These are phyloP conservation scores for Cremastobaeus sp. DNA, from an alignment of 2,888 invertebrate genomes.

Conservation along the genomic window DNA sequence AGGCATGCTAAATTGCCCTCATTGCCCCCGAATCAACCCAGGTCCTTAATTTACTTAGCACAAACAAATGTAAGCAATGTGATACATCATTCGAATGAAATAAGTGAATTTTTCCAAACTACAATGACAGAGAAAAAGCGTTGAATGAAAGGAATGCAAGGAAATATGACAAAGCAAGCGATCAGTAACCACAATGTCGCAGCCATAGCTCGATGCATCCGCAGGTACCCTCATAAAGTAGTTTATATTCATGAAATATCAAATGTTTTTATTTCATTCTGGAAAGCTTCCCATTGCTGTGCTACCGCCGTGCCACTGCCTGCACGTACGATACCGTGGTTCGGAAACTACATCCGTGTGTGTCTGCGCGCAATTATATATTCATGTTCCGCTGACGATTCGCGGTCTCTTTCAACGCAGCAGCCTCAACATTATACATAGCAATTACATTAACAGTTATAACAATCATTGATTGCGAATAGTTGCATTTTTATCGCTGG, in stretches of 20 bases:
- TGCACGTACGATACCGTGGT: slow-evolving; percentile 68
- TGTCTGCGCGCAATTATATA: slow-evolving; percentile 12
- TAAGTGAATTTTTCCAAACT: no score
- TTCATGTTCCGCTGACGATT: slow-evolving; percentile 1
- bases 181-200: slow-evolving; percentile 73
- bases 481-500: no score
- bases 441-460: no score
- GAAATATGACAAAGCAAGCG: slow-evolving; percentile 63
- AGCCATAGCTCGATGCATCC: slow-evolving; percentile 75
- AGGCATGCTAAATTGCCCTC: no score
- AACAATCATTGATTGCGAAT: no score
- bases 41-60: no score
- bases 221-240: slow-evolving; percentile 73
- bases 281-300: slow-evolving; percentile 63
- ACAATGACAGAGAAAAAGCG: no score
- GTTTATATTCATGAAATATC: slow-evolving; percentile 45
- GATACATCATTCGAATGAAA: no score
- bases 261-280: slow-evolving; percentile 21
- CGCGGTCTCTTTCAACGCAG: background rate
- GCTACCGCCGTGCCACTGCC: slow-evolving; percentile 76
- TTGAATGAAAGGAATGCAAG: slow-evolving; percentile 18
- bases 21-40: no score
- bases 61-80: no score
- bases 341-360: slow-evolving; percentile 21
- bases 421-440: slow-evolving; percentile 7